Evolutionary conservation across 2,888 invertebrate genomes (phyloP).

Genomic region (Adela reaumurella): DNA sequence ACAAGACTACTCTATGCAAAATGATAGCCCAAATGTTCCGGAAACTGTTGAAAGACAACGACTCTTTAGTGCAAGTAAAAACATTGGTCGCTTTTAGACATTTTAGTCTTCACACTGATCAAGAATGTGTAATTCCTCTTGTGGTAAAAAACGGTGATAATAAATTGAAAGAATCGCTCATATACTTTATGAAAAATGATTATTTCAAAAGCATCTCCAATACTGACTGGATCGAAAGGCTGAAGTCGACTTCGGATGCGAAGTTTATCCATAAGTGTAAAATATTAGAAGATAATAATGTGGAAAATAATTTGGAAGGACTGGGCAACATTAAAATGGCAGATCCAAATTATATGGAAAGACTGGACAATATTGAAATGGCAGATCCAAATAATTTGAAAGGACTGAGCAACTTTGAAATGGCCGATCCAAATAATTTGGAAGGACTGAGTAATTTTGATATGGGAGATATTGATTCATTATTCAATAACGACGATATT

Average conservation of each 20-base stretch:
- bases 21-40: background rate
- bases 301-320: background rate
- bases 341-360: no score
- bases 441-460: no score
- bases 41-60: slow-evolving; percentile 3
- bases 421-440: no score
- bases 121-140: slow-evolving; percentile 2
- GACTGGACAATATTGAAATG: no score
- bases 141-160: slow-evolving; percentile 14
- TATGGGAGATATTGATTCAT: no score
- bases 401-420: no score
- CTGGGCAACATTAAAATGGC: no score
- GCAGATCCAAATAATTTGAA: no score
- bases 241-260: slow-evolving; percentile 11
- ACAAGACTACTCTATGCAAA: background rate
- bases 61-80: slow-evolving; percentile 1
- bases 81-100: slow-evolving; percentile 5
- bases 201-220: slow-evolving; percentile 2
- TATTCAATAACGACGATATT: no score
- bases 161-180: slow-evolving; percentile 17
- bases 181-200: slow-evolving; percentile 11
- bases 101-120: slow-evolving; percentile 3
- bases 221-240: slow-evolving; percentile 14
- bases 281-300: background rate
- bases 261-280: background rate